These are phyloP conservation scores for Homarus gammarus DNA, from an alignment of 2,888 invertebrate species.

Conservation along the genomic window DNA sequence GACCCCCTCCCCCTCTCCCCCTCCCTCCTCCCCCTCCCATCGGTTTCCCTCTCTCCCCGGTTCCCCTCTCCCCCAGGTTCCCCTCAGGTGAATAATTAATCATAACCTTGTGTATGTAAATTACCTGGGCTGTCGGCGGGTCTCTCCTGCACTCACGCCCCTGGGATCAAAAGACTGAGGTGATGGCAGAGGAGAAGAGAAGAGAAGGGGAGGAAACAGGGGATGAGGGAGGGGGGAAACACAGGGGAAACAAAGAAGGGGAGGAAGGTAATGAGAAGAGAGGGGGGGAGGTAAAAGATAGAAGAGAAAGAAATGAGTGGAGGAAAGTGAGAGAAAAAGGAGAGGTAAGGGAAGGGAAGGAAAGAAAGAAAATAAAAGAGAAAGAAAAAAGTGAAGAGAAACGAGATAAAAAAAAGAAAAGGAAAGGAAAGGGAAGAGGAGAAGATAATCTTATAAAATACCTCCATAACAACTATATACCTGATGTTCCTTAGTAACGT, in stretches of 20 bases:
- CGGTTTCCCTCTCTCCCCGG: background rate
- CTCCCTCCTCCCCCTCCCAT: background rate
- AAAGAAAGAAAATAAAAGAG: background rate
- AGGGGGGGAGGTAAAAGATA: background rate
- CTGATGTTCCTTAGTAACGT: too few relatives aligned
- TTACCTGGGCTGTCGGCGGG: conserved; percentile 34
- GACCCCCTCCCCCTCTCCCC: background rate
- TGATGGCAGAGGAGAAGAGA: background rate
- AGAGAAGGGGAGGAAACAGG: background rate
- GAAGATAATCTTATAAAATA: too few relatives aligned
- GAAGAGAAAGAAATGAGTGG: background rate
- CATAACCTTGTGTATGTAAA: conserved; percentile 50
- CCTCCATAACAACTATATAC: too few relatives aligned
- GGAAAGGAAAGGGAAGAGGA: background rate
- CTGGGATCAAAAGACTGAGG: background rate
- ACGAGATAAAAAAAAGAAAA: background rate
- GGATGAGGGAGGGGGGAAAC: background rate
- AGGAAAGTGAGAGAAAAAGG: background rate
- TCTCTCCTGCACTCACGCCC: background rate
- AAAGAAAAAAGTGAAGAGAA: background rate
- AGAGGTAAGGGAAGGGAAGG: background rate
- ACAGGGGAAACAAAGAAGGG: conserved; percentile 23
- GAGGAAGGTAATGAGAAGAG: background rate
- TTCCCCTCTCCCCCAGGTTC: too few relatives aligned
- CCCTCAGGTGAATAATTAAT: conserved; percentile 46